Base-by-base conservation (phyloP, 2,888 invertebrate species). In the Heliconius hortense region DNA sequence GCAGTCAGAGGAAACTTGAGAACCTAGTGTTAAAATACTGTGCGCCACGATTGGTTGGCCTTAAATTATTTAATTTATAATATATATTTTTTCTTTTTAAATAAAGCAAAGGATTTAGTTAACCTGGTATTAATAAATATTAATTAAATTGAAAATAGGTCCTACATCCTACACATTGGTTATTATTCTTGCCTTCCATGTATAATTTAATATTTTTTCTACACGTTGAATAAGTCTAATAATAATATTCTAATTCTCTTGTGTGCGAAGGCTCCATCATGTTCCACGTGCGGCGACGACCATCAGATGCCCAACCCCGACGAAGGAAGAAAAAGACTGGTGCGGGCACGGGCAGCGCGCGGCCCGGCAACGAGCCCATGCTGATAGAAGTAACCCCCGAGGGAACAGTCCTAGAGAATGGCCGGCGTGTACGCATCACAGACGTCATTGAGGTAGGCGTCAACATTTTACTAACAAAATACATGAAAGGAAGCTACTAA, bases 271-370 rank as follows among this genome's bases (percentile, higher is more conserved):
- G 98, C 91, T 98, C 98, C 86, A 97, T 99, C 88, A 99, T 98
- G 97, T 99, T 99, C 91, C 99, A 99, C 94, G 98, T 99, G 89
- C 96, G 98, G 87, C 95, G 98, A 88, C 96, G 98, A 87, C 98
- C 99, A 82, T 97, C 97, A 71, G 98, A 98, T 90, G 96, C 97
- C 84, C 97, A 97, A 89, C 98, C 97, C 80, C 96, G 98, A 79
- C 96, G 98, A 82, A 96, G 98, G 83, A 97, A 98, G 95, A 98
- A 98, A 95, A 96, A 96, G 89, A 94, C 94, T 24, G 81, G 82
- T 77, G 93, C 85, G 70, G 93, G 94, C 82, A 95, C 95, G 24
- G 88, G 94, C 80, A 92, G 92, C 80, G 91, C 92, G 81, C 90
- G 94, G 79, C 94, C 96, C 88, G 92, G 95, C 91, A 92, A 94